Conservation (phyloP, 2,888 invertebrate species). For the Platypus cylindrus region DNA sequence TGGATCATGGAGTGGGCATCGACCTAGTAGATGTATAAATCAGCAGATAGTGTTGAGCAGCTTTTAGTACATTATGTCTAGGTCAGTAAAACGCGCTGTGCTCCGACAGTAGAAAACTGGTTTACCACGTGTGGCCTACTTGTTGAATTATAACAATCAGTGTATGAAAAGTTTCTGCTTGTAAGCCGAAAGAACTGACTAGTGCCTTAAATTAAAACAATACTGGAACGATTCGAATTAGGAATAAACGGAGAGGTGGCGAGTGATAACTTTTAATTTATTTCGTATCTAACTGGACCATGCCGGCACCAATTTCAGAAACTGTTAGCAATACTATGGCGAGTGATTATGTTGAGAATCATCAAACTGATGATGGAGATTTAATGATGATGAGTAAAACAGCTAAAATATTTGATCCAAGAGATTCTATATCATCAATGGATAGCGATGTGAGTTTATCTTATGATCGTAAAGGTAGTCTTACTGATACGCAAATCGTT, state of each 20-base stretch:
- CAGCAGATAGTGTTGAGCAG: constrained; percentile 12
- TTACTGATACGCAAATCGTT: constrained; percentile 19
- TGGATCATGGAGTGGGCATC: constrained; percentile 13
- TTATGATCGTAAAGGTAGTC: constrained; percentile 35
- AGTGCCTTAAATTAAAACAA: constrained; percentile 6
- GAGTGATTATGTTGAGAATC: constrained; percentile 11
- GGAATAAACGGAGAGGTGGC: not conserved
- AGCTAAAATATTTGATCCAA: constrained; percentile 37
- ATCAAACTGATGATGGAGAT: constrained; percentile 28
- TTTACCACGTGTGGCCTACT: constrained; percentile 26
- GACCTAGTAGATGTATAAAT: constrained; percentile 20
- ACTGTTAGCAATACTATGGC: constrained; percentile 15
- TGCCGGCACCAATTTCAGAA: constrained; percentile 30
- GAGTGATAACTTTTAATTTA: constrained; percentile 28
- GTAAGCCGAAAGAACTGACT: constrained; percentile 19
- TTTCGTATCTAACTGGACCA: constrained; percentile 18
- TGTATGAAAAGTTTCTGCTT: not conserved
- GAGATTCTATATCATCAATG: constrained; percentile 48
- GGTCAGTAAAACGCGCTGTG: constrained; percentile 32
- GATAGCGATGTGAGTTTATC: constrained; percentile 47
- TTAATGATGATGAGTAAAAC: constrained; percentile 33
- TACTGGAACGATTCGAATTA: constrained; percentile 8
- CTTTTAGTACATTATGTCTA: constrained; percentile 31
- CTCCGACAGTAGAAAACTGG: constrained; percentile 33
- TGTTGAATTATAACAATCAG: constrained; percentile 12